These are phyloP conservation scores for Heterodera schachtii DNA, from an alignment of 1,140 invertebrate genomes.

Conservation along the genomic window DNA sequence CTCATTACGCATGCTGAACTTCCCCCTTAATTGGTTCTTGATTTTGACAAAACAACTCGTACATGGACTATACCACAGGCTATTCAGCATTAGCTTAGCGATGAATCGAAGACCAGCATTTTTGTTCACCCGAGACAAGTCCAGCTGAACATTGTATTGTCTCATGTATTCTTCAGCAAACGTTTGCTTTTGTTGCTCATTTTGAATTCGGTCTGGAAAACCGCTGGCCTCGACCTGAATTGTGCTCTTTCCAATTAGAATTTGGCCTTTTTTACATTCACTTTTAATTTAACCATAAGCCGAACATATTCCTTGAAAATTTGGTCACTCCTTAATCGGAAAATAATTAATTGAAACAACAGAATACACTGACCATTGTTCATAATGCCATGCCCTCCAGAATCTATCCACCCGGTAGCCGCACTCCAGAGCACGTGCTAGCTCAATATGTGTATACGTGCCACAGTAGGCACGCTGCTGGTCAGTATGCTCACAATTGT, in stretches of 20 bases:
- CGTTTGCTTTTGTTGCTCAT: neutral
- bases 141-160: neutral
- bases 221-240: neutral
- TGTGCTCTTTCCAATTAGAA: neutral
- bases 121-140: neutral
- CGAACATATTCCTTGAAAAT: conserved; percentile 5
- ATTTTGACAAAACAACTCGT: too few relatives aligned
- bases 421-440: neutral
- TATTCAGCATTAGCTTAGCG: neutral
- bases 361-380: neutral
- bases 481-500: neutral
- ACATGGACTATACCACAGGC: neutral
- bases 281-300: neutral
- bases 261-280: neutral
- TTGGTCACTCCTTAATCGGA: neutral
- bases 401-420: neutral
- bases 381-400: conserved; percentile 1
- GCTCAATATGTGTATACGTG: neutral
- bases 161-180: neutral
- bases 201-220: neutral
- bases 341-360: too few relatives aligned
- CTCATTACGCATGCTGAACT: conserved; percentile 5
- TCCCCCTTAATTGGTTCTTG: neutral
- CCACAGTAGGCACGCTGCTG: neutral
- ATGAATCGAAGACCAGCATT: neutral